Evolutionary conservation across 2,797 vertebrate genomes (phyloP), one percentile per base, ranked within the genome.

Genomic region (Centroberyx gerrardi): DNA sequence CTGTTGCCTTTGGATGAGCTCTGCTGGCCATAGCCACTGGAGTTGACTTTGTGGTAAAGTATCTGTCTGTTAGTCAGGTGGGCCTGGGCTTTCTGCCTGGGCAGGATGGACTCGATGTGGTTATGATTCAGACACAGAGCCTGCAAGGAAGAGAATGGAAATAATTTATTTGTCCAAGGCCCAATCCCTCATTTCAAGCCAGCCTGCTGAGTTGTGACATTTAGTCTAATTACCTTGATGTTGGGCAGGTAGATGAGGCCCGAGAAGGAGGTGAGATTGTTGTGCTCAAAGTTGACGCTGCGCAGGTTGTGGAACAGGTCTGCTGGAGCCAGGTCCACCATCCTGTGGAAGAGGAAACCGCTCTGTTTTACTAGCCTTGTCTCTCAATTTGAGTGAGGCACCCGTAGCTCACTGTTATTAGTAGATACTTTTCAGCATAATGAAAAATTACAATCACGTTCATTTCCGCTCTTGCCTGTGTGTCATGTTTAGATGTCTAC

Each of bases 61-160:
- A 95, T 89, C 82, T 96, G 96, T 80, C 94, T 95, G 82, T 84
- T 96, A 62, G 91, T 95, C 81, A 94, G 80, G 67, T 96, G 94
- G 68, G 87, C 74, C 72, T 92, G 92, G 72, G 91, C 83, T 80
- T 96, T 97, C 82, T 93, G 87, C 85, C 89, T 91, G 10, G 96
- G 96, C 33, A 97, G 78, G 74, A 96, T 96, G 73, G 97, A 98
- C 83, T 96, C 96, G 71, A 96, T 96, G 83, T 93, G 96, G 88
- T 97, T 97, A 90, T 96, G 91, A 86, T 96, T 97, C 72, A 96
- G 91, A 90, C 86, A 95, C 62, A 97, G 90, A 38, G 90, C 93
- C 96, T 98, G 82, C 2, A 77, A 62, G 74, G 8, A 78, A 29
- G 17, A 85, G 7, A 69, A 0, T 18, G 14, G 36, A 76, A 59